These are phyloP conservation scores for Phasia obesa DNA, from an alignment of 2,888 invertebrate species.

Conservation along the genomic window DNA sequence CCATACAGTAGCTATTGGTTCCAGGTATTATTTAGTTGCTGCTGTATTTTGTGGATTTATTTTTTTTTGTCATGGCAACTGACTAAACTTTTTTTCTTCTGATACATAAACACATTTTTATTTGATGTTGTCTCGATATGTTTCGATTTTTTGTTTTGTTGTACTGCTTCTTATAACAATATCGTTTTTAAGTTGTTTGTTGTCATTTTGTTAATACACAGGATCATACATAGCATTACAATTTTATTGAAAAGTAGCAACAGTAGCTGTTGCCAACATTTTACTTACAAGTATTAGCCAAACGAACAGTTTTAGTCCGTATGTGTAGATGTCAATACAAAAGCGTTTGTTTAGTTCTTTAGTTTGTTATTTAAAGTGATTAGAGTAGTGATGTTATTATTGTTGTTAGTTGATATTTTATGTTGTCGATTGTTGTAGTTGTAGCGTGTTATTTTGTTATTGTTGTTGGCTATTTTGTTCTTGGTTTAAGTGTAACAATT, in stretches of 20 bases:
- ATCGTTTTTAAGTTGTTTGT: conserved; percentile 55
- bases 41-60: conserved; percentile 6
- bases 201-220: conserved; percentile 60
- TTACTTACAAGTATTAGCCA: conserved; percentile 14
- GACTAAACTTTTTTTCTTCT: conserved; percentile 35
- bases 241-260: conserved; percentile 47
- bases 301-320: conserved; percentile 17
- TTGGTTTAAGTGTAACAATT: conserved; percentile 73
- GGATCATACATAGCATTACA: conserved; percentile 44
- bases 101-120: conserved; percentile 68
- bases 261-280: conserved; percentile 44
- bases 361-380: conserved; percentile 65
- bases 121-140: conserved; percentile 62
- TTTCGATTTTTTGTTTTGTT: conserved; percentile 27
- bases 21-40: conserved; percentile 15
- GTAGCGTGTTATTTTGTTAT: conserved; percentile 37
- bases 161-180: conserved; percentile 40
- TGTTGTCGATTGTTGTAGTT: conserved; percentile 31
- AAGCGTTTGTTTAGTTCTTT: conserved; percentile 52
- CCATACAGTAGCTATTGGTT: conserved; percentile 58
- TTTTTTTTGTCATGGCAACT: conserved; percentile 14
- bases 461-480: conserved; percentile 34
- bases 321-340: conserved; percentile 47
- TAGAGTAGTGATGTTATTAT: conserved; percentile 54
- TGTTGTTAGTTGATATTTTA: conserved; percentile 35